These are phyloP conservation scores for Hydractinia echinata DNA, from an alignment of 30 jellyfish, hydroid and myxozoan genomes.

Conservation along the genomic window DNA sequence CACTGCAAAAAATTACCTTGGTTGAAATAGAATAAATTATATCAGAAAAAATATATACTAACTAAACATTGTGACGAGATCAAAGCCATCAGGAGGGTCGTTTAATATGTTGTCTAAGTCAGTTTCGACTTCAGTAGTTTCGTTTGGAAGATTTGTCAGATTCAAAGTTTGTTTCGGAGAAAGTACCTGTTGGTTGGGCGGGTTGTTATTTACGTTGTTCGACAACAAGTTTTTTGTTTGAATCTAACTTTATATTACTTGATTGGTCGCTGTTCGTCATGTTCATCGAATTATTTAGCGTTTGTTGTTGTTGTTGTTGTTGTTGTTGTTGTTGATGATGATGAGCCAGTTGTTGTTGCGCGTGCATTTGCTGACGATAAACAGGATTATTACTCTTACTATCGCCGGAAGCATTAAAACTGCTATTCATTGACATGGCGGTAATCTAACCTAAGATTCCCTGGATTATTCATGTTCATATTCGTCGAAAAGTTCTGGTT, in stretches of 20 bases:
- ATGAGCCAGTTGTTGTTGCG: constrained; percentile 19
- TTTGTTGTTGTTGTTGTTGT: too few relatives aligned
- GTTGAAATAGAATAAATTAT: background rate
- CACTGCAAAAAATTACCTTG: too few relatives aligned
- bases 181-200: background rate
- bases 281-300: too few relatives aligned
- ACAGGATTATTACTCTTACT: background rate
- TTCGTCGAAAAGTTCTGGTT: background rate
- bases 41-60: background rate
- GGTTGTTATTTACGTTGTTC: background rate
- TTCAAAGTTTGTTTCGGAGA: background rate
- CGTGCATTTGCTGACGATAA: constrained; percentile 11
- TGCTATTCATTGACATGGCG: background rate
- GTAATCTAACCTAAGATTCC: background rate
- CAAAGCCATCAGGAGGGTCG: constrained; percentile 27
- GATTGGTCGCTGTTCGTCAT: too few relatives aligned
- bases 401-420: background rate
- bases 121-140: background rate
- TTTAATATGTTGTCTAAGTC: constrained; percentile 25
- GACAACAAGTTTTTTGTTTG: background rate
- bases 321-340: too few relatives aligned
- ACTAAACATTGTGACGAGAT: constrained; percentile 12
- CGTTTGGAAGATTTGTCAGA: background rate
- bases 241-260: background rate
- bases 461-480: background rate